These are phyloP conservation scores for Fopius arisanus DNA, from an alignment of 1,140 invertebrate genomes.

Conservation along the genomic window DNA sequence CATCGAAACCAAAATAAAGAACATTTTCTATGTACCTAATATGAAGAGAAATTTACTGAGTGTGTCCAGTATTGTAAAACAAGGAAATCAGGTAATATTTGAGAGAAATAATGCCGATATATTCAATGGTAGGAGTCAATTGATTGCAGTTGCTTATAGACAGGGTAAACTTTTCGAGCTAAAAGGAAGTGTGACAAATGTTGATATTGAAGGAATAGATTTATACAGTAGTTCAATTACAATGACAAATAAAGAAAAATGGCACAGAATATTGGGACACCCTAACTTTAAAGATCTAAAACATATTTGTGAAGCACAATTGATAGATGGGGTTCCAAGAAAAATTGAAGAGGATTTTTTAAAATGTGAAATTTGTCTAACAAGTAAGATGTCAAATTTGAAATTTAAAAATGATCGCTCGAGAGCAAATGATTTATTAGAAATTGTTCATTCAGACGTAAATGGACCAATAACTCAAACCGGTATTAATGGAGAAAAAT, in stretches of 20 bases:
- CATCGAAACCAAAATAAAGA: neutral
- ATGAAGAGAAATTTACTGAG: constrained; percentile 38
- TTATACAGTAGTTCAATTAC: neutral
- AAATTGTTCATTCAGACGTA: neutral
- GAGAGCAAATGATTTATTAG: neutral
- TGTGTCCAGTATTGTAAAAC: constrained; percentile 26
- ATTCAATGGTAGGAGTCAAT: constrained; percentile 23
- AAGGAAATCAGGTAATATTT: constrained; percentile 34
- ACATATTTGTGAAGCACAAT: neutral
- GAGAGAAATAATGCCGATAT: constrained; percentile 28
- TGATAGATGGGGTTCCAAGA: neutral
- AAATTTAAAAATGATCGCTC: neutral
- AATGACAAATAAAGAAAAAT: neutral
- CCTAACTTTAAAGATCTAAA: neutral
- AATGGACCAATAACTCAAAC: neutral
- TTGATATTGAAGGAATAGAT: neutral
- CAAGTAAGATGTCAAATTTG: neutral
- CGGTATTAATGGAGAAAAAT: neutral
- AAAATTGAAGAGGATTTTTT: neutral
- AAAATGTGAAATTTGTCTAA: too few relatives aligned
- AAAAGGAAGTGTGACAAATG: neutral
- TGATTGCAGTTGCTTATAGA: constrained; percentile 30
- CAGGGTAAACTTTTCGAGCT: constrained; percentile 22
- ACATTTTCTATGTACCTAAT: constrained; percentile 35
- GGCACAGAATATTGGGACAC: neutral